phyloP scores from a whole-genome alignment of 1,140 invertebrate species.

The Melipona quadrifasciata region DNA sequence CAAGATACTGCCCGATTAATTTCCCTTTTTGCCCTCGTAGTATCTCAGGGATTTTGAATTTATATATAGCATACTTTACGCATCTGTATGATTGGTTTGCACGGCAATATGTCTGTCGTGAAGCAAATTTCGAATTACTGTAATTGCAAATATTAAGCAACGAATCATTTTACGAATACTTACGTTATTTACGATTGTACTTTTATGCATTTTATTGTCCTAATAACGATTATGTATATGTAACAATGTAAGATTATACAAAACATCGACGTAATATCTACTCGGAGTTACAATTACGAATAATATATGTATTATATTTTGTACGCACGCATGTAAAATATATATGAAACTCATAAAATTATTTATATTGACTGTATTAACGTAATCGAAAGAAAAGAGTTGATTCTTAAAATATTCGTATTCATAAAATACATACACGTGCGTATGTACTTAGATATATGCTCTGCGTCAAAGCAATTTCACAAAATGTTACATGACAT shows the following conservation, averaged over 20 bases:
- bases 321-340: background rate
- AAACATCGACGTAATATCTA: too few relatives aligned
- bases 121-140: slow-evolving; percentile 16
- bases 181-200: too few relatives aligned
- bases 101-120: background rate
- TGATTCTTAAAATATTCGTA: too few relatives aligned
- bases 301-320: background rate
- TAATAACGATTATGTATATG: background rate
- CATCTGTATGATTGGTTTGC: slow-evolving; percentile 19
- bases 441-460: too few relatives aligned
- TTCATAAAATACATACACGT: background rate
- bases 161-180: background rate
- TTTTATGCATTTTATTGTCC: background rate
- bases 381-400: background rate
- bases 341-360: background rate
- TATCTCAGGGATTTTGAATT: slow-evolving; percentile 22
- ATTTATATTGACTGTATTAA: background rate
- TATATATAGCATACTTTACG: slow-evolving; percentile 18
- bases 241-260: too few relatives aligned
- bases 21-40: background rate
- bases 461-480: background rate
- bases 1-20: background rate
- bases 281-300: background rate
- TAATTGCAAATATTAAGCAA: background rate
- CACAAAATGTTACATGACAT: background rate